Conservation (phyloP, 35 echinoderm and acorn worm genomes). For the Holothuria glaberrima region DNA sequence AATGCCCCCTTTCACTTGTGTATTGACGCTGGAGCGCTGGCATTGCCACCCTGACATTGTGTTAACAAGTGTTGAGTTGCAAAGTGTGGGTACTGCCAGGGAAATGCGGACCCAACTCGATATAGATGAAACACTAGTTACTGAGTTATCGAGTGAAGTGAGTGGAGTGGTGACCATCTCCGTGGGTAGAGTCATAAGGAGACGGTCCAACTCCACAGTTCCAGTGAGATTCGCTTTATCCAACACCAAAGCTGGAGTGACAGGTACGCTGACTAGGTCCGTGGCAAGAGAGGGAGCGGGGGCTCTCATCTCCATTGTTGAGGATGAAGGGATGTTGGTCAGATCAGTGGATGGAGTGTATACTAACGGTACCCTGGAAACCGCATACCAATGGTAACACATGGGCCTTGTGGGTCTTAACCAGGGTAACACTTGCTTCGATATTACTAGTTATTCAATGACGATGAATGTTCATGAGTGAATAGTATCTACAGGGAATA, state of each 20-base stretch:
- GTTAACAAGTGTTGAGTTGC: background rate
- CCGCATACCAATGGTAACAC: slow-evolving; percentile 4
- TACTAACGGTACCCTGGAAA: slow-evolving; percentile 12
- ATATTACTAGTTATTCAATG: no score
- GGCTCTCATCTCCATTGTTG: slow-evolving; percentile 21
- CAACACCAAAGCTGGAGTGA: background rate
- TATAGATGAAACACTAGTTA: slow-evolving; percentile 20
- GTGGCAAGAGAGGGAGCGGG: background rate
- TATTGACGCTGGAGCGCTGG: no score
- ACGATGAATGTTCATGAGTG: no score
- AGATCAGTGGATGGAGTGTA: background rate
- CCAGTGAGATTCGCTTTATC: slow-evolving; percentile 22
- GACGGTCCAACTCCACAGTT: slow-evolving; percentile 10
- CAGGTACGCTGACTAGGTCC: background rate
- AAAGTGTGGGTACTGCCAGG: background rate
- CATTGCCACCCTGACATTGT: no score
- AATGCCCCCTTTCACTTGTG: no score
- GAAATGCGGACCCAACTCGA: background rate
- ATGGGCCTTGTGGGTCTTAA: no score
- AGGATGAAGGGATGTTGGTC: slow-evolving; percentile 1
- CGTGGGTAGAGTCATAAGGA: slow-evolving; percentile 9
- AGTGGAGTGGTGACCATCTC: slow-evolving; percentile 1
- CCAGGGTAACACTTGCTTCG: no score
- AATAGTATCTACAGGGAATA: no score
- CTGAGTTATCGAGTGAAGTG: slow-evolving; percentile 25